Evolutionary conservation across 2,888 invertebrate species (phyloP), one percentile per base, ranked within the genome.

Genomic region (Onchidella celtica): DNA sequence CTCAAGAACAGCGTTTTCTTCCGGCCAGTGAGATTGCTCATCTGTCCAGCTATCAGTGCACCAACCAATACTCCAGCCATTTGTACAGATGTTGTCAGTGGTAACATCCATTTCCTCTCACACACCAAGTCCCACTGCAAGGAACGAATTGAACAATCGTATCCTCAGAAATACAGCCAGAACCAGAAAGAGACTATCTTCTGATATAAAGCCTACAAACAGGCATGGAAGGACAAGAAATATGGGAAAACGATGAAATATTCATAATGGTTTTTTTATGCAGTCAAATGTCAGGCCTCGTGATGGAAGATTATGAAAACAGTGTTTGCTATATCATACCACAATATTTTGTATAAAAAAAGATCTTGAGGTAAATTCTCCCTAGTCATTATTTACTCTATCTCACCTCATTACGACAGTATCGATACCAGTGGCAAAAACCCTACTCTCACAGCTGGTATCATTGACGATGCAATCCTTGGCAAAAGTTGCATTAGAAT

Each of bases 61-160:
- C 92, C 92, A 6, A 89, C 61, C 47, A 92, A 84, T 1, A 91
- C 89, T 27, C 92, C 92, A 36, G 85, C 86, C 91, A 92, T 92
- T 87, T 92, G 91, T 34, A 91, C 83, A 9, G 91, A 90, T n/a
- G 89, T 91, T 24, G 90, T 89, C 11, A 85, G 84, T 47, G 85
- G 86, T 1, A 87, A 84, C 17, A 90, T 83, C 63, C 86, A 88
- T 40, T 84, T 85, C 34, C 83, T 80, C 74, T 89, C 88, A 85
- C 92, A 92, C 0, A 91, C 85, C 29, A 92, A 86, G 72, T 88
- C 81, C 90, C 90, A 92, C 92, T 92, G 87, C 59, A n/a, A n/a
- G n/a, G n/a, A n/a, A n/a, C n/a, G n/a, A n/a, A n/a, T n/a, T n/a
- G n/a, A 86, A 86, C n/a, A n/a, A n/a, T n/a, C n/a, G n/a, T n/a